Conservation (phyloP, 1,140 invertebrate species). For the Drosophila kepulauana region DNA sequence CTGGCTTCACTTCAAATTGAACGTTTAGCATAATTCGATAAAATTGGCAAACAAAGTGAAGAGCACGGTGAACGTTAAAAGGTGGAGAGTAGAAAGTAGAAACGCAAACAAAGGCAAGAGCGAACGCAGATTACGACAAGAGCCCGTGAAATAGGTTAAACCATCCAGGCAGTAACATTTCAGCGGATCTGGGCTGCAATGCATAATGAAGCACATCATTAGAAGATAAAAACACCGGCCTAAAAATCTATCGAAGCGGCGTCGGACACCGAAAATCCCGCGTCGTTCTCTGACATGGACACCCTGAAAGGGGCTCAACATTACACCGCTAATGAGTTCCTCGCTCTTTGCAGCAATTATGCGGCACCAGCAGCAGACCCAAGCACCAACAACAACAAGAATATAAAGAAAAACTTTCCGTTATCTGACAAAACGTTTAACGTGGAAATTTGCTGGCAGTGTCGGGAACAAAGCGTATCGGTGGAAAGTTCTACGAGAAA, state of each 20-base stretch:
- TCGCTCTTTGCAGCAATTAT: constrained; percentile 68
- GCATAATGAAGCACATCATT: constrained; percentile 77
- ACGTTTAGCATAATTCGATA: constrained; percentile 79
- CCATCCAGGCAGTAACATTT: neutral
- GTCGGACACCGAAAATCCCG: constrained; percentile 40
- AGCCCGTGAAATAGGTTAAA: constrained; percentile 35
- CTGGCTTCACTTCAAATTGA: constrained; percentile 20
- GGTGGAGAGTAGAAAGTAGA: constrained; percentile 38
- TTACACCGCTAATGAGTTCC: constrained; percentile 72
- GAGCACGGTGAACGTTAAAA: constrained; percentile 25
- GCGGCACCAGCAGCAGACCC: constrained; percentile 17
- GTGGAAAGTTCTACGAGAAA: constrained; percentile 59
- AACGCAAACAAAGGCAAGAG: constrained; percentile 52
- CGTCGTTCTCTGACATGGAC: constrained; percentile 1
- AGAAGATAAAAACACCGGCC: constrained; percentile 66
- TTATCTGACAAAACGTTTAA: constrained; percentile 70
- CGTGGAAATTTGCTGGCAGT: constrained; percentile 28
- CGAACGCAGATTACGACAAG: constrained; percentile 24
- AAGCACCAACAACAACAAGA: neutral
- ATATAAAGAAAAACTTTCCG: constrained; percentile 52
- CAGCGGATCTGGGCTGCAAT: constrained; percentile 37
- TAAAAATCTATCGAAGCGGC: constrained; percentile 68
- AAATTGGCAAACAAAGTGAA: constrained; percentile 67
- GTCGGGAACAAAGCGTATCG: constrained; percentile 27
- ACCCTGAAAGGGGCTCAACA: constrained; percentile 1